phyloP scores from a whole-genome alignment of 2,797 vertebrate genomes.

The Rhabdophis nuchalis region DNA sequence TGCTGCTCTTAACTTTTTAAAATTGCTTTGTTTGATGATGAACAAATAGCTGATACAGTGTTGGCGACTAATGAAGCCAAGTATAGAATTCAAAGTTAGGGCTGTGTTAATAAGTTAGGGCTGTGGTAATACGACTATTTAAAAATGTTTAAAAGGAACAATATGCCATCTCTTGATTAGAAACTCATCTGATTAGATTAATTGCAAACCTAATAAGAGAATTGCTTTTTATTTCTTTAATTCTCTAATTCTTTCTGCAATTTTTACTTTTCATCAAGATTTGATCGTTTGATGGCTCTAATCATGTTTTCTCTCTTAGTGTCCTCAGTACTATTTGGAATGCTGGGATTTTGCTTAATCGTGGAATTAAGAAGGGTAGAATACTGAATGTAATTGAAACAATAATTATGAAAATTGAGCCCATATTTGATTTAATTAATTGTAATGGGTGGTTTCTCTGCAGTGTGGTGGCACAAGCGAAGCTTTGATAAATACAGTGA shows the following conservation, averaged over 20 bases:
- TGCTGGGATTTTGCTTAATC: not conserved
- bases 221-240: not conserved
- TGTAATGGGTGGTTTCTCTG: not conserved
- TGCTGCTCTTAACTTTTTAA: not conserved
- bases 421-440: not conserved
- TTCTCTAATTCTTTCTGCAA: not conserved
- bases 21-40: not conserved
- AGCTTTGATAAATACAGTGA: not conserved
- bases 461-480: not conserved
- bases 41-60: not conserved
- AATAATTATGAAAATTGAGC: not conserved
- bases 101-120: not conserved
- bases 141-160: not conserved
- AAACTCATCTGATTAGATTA: not conserved
- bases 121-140: not conserved
- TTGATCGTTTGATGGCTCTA: conserved; percentile 5
- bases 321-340: not conserved
- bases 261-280: not conserved
- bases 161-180: not conserved
- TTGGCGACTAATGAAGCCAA: not conserved
- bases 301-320: not conserved
- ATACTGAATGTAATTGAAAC: not conserved
- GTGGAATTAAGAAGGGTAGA: not conserved
- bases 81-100: not conserved
- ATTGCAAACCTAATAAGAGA: not conserved